Evolutionary conservation across 2,888 invertebrate species (phyloP), one percentile per base, ranked within the genome.

Genomic region (Acanthosepion esculentum): DNA sequence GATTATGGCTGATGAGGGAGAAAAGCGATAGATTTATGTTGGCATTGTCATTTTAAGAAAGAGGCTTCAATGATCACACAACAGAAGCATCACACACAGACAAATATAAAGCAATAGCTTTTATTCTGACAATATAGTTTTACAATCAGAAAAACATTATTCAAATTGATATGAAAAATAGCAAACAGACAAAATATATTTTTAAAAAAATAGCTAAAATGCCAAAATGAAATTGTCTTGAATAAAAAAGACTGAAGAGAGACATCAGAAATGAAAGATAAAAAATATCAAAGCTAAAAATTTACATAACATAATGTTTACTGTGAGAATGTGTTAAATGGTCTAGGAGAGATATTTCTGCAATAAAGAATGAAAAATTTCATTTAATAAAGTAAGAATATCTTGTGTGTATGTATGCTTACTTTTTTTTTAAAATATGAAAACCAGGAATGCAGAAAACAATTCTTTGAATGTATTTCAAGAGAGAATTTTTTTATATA

Each of bases 371-470:
- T 33, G 78, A n/a, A 10, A 78, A 78, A 78, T 78, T n/a, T 78
- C 20, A 78, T 78, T 78, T 15, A 78, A 78, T 78, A 78, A 78
- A 23, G 78, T 78, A 78, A 78, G n/a, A 12, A n/a, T n/a, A n/a
- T 78, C 8, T n/a, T n/a, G 12, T 33, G 78, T 78, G n/a, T 33
- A 33, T 78, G 8, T 33, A 15, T 78, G 5, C 33, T 3, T 78
- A 1, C 2, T 41, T 41, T 41, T 78, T 29, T 78, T 78, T 78
- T 78, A 10, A 78, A 15, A 78, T 33, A 78, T n/a, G 78, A n/a
- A 78, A 78, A 78, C 78, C 78, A 78, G 78, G 78, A 78, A 78
- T n/a, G 78, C 78, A 78, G 78, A 78, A 78, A 78, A 78, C 78
- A 78, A 78, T 78, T 33, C 78, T n/a, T 59, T 23, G 12, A n/a